Conservation (phyloP, 2,888 invertebrate species). For the Ptychoptera contaminata region DNA sequence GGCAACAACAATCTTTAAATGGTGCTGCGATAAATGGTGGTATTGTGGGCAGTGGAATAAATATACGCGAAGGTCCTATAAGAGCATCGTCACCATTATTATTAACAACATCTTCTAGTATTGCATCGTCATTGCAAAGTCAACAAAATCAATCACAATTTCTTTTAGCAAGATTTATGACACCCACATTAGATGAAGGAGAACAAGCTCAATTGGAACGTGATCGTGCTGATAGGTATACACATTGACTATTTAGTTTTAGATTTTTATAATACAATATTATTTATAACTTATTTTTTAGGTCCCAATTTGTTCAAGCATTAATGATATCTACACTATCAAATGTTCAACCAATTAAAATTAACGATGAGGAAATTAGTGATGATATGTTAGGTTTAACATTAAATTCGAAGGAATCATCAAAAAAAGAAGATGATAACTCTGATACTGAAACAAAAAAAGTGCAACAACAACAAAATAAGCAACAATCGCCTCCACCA, state of each 20-base stretch:
- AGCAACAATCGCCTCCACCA: slow-evolving; percentile 23
- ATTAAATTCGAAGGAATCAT: neutral
- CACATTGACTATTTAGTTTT: neutral
- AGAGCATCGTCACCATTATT: slow-evolving; percentile 16
- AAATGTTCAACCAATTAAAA: slow-evolving; percentile 19
- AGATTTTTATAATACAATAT: neutral
- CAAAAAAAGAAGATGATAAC: neutral
- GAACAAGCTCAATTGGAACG: slow-evolving; percentile 38
- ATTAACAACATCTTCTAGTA: slow-evolving; percentile 14
- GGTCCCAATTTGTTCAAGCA: slow-evolving; percentile 50
- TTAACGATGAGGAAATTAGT: slow-evolving; percentile 16
- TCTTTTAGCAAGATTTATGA: slow-evolving; percentile 35
- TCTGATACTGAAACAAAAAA: neutral
- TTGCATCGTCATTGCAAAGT: slow-evolving; percentile 15
- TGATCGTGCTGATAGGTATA: slow-evolving; percentile 39
- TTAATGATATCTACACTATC: slow-evolving; percentile 45
- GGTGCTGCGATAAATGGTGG: slow-evolving; percentile 10
- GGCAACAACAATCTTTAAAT: slow-evolving; percentile 4
- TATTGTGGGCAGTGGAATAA: slow-evolving; percentile 18
- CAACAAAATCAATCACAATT: slow-evolving; percentile 20
- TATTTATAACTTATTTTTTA: slow-evolving; percentile 9
- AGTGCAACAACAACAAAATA: too few species aligned
- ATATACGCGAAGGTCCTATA: slow-evolving; percentile 26
- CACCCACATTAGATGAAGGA: slow-evolving; percentile 34
- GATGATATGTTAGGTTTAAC: slow-evolving; percentile 10